Evolutionary conservation across 2,888 invertebrate genomes (phyloP), one percentile per base, ranked within the genome.

Genomic region (Hemithea aestivaria): DNA sequence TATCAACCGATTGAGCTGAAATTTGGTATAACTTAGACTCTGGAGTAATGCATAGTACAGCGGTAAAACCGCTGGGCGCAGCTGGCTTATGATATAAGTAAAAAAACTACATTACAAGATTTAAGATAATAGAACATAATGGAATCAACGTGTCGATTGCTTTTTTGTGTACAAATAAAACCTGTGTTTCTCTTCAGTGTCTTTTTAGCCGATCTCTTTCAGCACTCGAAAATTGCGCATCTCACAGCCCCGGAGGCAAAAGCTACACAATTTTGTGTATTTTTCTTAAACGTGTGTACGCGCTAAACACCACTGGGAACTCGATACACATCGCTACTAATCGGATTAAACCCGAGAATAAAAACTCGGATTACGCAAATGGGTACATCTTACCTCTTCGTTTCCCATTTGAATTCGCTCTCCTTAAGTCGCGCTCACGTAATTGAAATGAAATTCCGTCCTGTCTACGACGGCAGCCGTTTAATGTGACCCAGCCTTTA

Each of bases 361-460:
- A 75, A 69, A 72, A 62, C 59, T 58, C 56, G 64, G 72, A 69
- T 78, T 72, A 72, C 65, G 63, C 60, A 66, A 75, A 74, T 67
- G 62, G 58, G 56, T 56, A 63, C 64, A 56, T 62, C 56, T 62
- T 53, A 42, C 51, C 56, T 53, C 50, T 41, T 48, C 54, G 48
- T 51, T 53, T 53, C 53, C 63, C 53, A 69, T 75, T 75, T 70
- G 70, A 72, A 76, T 77, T 71, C 64, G 58, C 57, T 58, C 53
- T 49, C 41, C 52, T 59, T 62, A 69, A 72, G 63, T 62, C 64
- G 58, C 53, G 48, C 51, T 53, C 50, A 5, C 58, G 66, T 77
- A 76, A 79, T 78, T 80, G 79, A 80, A 80, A 78, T 64, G 58
- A 70, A 73, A 76, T 71, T 68, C 66, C 60, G 43, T 57, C 57